Percentiles rank a stretch among this genome's conserved stretches.
Conservation (phyloP, 2,113 vertebrate species). For the Labrus mixtus region DNA sequence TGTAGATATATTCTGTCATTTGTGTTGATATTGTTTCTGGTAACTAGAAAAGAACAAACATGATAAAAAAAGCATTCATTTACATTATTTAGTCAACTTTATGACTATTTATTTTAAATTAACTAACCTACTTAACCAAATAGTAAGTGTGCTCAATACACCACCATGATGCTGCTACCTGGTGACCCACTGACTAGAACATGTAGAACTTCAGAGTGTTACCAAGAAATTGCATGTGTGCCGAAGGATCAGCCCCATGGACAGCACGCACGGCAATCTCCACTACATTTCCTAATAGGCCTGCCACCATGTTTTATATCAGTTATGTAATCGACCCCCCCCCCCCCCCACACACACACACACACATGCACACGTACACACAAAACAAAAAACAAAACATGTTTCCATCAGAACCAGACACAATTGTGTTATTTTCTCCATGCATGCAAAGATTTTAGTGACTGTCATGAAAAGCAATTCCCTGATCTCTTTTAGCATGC, state of each 20-base stretch:
- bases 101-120: background rate
- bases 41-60: background rate
- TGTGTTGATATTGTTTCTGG: background rate
- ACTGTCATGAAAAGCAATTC: background rate
- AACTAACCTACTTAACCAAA: background rate
- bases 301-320: slow-evolving; percentile 24
- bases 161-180: background rate
- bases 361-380: too few species aligned
- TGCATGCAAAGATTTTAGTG: background rate
- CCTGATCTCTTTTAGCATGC: slow-evolving; percentile 24
- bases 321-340: slow-evolving; percentile 1
- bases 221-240: background rate
- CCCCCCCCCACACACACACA: too few species aligned
- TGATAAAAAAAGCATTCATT: background rate
- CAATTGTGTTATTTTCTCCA: background rate
- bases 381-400: background rate
- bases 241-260: slow-evolving; percentile 5
- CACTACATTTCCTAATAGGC: slow-evolving; percentile 15
- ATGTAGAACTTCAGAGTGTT: background rate
- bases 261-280: slow-evolving; percentile 10
- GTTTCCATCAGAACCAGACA: background rate
- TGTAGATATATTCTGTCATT: background rate
- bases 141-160: too few species aligned
- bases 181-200: background rate
- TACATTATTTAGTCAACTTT: background rate